phyloP scores from a whole-genome alignment of 2,797 vertebrate genomes.

The Schizothorax lantsangensis region DNA sequence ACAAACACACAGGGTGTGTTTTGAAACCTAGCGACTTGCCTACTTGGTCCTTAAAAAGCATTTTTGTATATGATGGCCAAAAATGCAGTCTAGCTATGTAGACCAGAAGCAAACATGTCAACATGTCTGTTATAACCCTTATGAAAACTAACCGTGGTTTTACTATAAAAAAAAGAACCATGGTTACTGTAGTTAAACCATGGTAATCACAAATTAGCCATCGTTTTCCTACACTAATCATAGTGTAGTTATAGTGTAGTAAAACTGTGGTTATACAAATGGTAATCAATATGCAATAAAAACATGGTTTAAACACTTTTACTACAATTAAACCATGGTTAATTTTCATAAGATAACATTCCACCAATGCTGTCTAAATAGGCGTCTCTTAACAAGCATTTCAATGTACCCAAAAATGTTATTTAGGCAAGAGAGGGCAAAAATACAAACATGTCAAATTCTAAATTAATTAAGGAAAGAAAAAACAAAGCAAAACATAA shows the following conservation, averaged over 20 bases:
- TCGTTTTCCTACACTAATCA: not conserved
- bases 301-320: too few species aligned
- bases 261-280: too few species aligned
- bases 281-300: too few species aligned
- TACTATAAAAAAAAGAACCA: not conserved
- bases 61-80: not conserved
- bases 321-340: not conserved
- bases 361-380: too few species aligned
- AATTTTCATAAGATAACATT: not conserved
- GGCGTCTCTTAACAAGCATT: not conserved
- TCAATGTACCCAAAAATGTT: not conserved
- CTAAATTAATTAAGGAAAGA: not conserved
- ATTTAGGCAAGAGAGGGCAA: not conserved
- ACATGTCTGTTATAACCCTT: not conserved
- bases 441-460: not conserved
- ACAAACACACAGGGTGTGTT: not conserved
- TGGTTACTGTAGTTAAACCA: not conserved
- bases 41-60: not conserved
- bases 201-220: not conserved
- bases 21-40: not conserved
- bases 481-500: not conserved
- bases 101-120: not conserved
- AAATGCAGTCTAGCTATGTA: not conserved
- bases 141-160: not conserved
- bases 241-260: too few species aligned